Evolutionary conservation across 2,888 invertebrate species (phyloP), one percentile per base, ranked within the genome.

Genomic region (Stenotaenia linearis): DNA sequence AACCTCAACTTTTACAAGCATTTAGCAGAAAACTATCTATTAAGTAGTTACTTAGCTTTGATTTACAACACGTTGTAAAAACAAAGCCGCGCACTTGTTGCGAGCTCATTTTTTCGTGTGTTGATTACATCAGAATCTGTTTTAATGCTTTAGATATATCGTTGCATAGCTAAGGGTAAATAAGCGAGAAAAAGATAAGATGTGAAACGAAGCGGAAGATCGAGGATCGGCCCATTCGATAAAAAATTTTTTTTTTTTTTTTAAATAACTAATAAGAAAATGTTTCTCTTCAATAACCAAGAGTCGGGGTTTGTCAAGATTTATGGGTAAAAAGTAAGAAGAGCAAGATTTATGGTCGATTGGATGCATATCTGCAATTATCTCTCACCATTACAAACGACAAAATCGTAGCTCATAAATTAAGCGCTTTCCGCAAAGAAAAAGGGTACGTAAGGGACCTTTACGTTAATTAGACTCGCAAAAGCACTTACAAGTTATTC

Each of bases 361-460:
- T 75, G 75, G 75, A 75, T 75, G 75, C 75, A 12, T 75, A 75
- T 75, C 75, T 75, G 37, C 75, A 75, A 75, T 75, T 75, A 75
- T 75, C 75, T 75, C 37, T 23, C 32, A 32, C 35, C 75, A 75
- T 75, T 75, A 37, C 75, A 75, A 35, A 75, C 35, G 32, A 32
- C 37, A 35, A 75, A 75, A 75, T 75, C 32, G 75, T 75, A 23
- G 75, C 3, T 28, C 75, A 35, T 75, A 75, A 75, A 75, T 75
- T 75, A 75, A n/a, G 75, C 35, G 32, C 35, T 12, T 32, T 75
- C 21, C n/a, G 75, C 21, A 75, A 75, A 32, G 32, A 15, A 25
- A 32, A 15, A 75, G 75, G 75, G 75, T 35, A 23, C 32, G 21
- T 7, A 75, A 15, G 28, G 69, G 69, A 23, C 69, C 10, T 37